Evolutionary conservation across 2,113 vertebrate species (phyloP).

Genomic region (Poeciliopsis prolifica): DNA sequence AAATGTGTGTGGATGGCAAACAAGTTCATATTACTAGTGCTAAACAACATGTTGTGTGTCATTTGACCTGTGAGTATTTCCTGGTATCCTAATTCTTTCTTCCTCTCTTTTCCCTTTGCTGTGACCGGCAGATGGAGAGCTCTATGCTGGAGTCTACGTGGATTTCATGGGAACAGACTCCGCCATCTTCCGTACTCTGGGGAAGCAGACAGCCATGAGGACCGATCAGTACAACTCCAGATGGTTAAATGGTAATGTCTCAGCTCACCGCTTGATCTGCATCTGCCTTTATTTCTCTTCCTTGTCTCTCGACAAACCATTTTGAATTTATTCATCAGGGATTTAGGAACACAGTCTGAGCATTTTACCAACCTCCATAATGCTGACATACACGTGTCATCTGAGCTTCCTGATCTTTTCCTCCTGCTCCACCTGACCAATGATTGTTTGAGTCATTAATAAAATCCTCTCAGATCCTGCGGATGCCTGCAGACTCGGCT

Average conservation of each 20-base stretch:
- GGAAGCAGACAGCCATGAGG: constrained; percentile 97
- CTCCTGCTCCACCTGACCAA: constrained; percentile 12
- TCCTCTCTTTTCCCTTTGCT: constrained; percentile 17
- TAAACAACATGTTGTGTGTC: constrained; percentile 8
- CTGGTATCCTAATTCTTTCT: constrained; percentile 16
- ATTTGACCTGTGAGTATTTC: constrained; percentile 25
- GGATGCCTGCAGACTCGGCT: constrained; percentile 33
- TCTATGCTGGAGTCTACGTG: constrained; percentile 96
- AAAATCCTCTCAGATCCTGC: constrained; percentile 34
- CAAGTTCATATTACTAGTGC: constrained; percentile 6
- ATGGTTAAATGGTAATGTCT: constrained; percentile 92
- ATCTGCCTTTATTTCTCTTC: constrained; percentile 30
- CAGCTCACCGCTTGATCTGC: constrained; percentile 28
- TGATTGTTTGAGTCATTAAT: constrained; percentile 32
- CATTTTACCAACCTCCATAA: constrained; percentile 2
- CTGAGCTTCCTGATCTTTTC: constrained; percentile 28
- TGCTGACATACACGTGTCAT: not conserved
- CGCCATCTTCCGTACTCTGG: constrained; percentile 96
- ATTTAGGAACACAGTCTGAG: not conserved
- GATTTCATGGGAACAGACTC: constrained; percentile 99
- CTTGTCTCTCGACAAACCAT: constrained; percentile 22
- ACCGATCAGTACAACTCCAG: constrained; percentile 99
- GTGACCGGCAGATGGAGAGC: constrained; percentile 90
- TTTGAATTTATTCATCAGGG: constrained; percentile 42
- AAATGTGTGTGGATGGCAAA: not conserved